phyloP scores from a whole-genome alignment of 2,797 vertebrate species.

The Amazona ochrocephala region DNA sequence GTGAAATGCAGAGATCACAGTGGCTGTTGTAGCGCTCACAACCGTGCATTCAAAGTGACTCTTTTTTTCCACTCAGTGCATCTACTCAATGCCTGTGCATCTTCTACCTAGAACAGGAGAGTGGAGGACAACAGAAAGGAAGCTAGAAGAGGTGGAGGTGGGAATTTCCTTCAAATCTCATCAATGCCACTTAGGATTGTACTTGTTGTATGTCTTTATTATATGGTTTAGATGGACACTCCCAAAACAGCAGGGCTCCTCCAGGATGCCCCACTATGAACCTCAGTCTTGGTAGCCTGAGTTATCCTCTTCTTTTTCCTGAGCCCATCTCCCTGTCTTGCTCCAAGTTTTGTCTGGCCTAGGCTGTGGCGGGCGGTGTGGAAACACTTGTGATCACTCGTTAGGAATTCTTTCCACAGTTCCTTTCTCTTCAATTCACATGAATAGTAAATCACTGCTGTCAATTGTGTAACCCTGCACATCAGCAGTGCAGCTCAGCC shows the following conservation, averaged over 20 bases:
- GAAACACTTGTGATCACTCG: background rate
- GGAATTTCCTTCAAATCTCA: background rate
- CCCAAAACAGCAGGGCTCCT: background rate
- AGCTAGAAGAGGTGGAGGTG: background rate
- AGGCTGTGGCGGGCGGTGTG: background rate
- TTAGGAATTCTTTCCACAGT: slow-evolving; percentile 40
- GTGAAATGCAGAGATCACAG: background rate
- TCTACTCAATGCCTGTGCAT: background rate
- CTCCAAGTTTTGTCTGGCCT: background rate
- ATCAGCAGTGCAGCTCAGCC: background rate
- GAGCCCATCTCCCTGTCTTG: background rate
- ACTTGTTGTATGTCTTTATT: background rate
- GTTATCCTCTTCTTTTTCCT: background rate
- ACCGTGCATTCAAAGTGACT: background rate
- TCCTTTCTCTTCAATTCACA: slow-evolving; percentile 3
- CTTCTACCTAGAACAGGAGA: background rate
- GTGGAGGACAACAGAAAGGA: background rate
- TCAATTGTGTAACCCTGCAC: background rate
- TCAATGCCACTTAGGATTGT: background rate
- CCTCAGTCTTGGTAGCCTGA: background rate
- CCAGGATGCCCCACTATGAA: background rate
- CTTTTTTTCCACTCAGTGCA: background rate
- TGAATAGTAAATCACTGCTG: background rate
- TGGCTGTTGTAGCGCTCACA: background rate
- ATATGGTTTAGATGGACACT: background rate